A percentile compares a stretch with the other conserved stretches of the same genome.
Evolutionary conservation across 1,140 invertebrate genomes (phyloP).

Genomic region (Colletes latitarsis): DNA sequence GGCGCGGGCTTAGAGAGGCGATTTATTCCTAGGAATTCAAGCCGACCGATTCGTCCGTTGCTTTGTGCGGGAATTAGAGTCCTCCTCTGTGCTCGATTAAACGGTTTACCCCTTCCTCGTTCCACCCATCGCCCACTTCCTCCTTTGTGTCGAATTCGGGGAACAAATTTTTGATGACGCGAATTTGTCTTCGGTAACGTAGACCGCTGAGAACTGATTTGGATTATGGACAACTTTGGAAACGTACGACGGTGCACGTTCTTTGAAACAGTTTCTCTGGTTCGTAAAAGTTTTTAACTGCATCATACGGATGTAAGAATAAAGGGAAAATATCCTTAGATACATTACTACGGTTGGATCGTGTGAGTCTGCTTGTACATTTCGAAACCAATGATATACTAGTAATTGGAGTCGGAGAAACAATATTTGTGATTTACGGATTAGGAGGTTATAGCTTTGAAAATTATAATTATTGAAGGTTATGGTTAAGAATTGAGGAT

Average conservation of each 20-base stretch:
- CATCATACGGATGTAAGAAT: too few relatives aligned
- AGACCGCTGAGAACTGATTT: background rate
- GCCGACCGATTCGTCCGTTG: conserved; percentile 30
- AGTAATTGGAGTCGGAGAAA: too few relatives aligned
- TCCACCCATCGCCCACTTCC: background rate
- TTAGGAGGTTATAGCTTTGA: too few relatives aligned
- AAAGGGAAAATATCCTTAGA: too few relatives aligned
- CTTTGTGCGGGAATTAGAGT: conserved; percentile 28
- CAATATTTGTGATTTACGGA: too few relatives aligned
- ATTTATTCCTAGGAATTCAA: conserved; percentile 46
- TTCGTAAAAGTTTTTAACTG: background rate
- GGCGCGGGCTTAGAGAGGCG: conserved; percentile 30
- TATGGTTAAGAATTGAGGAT: too few relatives aligned
- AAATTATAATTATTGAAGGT: too few relatives aligned
- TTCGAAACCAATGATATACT: too few relatives aligned
- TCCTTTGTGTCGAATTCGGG: background rate
- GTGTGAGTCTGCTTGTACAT: too few relatives aligned
- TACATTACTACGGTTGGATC: too few relatives aligned
- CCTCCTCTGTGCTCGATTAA: conserved; percentile 24
- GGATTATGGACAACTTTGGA: background rate
- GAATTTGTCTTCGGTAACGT: background rate
- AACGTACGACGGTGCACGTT: background rate
- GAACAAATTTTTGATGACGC: conserved; percentile 1
- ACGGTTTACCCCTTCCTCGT: background rate
- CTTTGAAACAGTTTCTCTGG: background rate